Evolutionary conservation across 2,113 vertebrate genomes (phyloP).

Genomic region (Physeter macrocephalus): DNA sequence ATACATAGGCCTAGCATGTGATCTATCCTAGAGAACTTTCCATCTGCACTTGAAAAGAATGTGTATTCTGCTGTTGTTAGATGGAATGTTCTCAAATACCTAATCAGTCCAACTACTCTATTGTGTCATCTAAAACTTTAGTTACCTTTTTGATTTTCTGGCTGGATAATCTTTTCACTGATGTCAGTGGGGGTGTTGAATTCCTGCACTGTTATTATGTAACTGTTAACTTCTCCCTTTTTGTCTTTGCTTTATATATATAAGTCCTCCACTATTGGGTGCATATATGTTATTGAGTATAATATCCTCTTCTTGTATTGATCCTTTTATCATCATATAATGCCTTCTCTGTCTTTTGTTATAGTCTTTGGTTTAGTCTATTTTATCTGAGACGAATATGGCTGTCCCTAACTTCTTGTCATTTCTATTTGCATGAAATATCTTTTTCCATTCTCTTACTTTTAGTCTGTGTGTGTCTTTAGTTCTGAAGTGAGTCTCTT

Average conservation of each 20-base stretch:
- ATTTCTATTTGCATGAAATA: background rate
- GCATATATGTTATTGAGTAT: background rate
- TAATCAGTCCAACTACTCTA: background rate
- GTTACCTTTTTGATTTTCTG: background rate
- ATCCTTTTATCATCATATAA: background rate
- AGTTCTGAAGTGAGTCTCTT: background rate
- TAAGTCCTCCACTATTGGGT: background rate
- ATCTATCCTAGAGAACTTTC: background rate
- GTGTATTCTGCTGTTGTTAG: background rate
- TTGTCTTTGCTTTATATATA: background rate
- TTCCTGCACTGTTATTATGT: background rate
- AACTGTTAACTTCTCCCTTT: background rate
- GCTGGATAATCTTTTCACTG: background rate
- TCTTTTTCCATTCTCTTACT: background rate
- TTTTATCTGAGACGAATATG: background rate
- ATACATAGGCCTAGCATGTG: too few relatives aligned
- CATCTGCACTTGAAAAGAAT: background rate
- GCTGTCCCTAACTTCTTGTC: background rate
- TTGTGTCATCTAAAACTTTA: background rate
- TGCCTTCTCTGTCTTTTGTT: background rate
- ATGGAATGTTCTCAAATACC: background rate
- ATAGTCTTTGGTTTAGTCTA: background rate
- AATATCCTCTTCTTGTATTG: background rate
- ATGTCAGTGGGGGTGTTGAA: background rate
- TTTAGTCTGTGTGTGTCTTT: background rate